Percentiles rank a stretch among this genome's conserved stretches.
These are phyloP conservation scores for Saimiri boliviensis DNA, from an alignment of 2,113 vertebrate species.

Conservation along the genomic window DNA sequence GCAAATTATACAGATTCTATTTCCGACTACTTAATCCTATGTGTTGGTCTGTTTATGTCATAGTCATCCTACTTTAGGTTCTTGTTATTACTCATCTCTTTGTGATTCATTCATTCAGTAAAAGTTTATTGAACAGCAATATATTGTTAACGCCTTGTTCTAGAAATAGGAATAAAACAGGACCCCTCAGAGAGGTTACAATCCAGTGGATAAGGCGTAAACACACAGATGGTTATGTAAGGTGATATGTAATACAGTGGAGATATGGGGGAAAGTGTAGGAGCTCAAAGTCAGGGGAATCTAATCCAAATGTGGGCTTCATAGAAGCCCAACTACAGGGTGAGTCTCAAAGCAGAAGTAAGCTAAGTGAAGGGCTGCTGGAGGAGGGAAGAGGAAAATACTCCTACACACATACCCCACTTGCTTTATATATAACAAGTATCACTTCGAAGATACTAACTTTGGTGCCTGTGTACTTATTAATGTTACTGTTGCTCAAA, in stretches of 20 bases:
- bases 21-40: not conserved
- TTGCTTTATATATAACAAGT: not conserved
- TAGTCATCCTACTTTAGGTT: not conserved
- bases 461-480: not conserved
- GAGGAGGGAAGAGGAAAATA: not conserved
- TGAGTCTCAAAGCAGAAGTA: not conserved
- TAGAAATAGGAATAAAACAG: not conserved
- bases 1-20: not conserved
- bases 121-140: constrained; percentile 5
- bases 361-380: not conserved
- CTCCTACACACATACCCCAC: not conserved
- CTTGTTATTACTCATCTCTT: constrained; percentile 25
- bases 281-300: not conserved
- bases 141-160: not conserved
- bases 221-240: not conserved
- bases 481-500: not conserved
- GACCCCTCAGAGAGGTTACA: not conserved
- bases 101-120: not conserved
- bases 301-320: not conserved
- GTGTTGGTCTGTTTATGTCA: not conserved
- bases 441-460: not conserved
- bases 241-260: not conserved
- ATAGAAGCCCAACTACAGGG: not conserved
- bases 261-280: not conserved
- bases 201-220: not conserved